Base-by-base conservation (phyloP, 2,113 vertebrate genomes). In the Aix galericulata region DNA sequence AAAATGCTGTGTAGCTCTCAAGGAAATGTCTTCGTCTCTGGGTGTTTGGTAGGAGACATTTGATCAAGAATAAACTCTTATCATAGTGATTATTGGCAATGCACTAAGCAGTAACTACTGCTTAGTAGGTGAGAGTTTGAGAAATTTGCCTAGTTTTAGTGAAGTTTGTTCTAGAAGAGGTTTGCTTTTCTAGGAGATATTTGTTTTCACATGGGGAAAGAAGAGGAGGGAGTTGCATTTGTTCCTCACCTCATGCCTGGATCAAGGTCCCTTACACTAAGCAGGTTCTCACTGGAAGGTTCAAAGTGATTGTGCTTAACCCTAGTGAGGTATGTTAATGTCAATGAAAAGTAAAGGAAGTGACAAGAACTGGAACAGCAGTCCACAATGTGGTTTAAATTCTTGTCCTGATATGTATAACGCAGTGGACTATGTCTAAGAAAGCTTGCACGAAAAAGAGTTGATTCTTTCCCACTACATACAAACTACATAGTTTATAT, bases 291-390 rank as follows among this genome's bases (percentile, higher is more conserved):
- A 3, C 14, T 27, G 4, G 42, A 58, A 69, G 13, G 21, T 50
- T 76, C 38, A 80, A 12, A 79, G 16, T 22, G 13, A 23, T 21
- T 64, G 8, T 40, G 27, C 21, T 11, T 6, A 79, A 1, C n/a
- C 12, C 2, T 26, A 6, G 20, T 0, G 4, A 72, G 53, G 5
- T 18, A 14, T 0, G 27, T 7, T 38, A 5, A 17, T 9, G 1
- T 15, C 21, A 42, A 5, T 40, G 40, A 40, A 36, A 74, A 59
- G 27, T 29, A 46, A 64, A 71, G 26, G 18, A 44, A 31, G 8
- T 46, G 42, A 23, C 7, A 55, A 50, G n/a, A n/a, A 50, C 16
- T 36, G 42, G 12, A 60, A 55, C 14, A 64, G 31, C n/a, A 60
- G 67, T 63, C 32, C 27, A 74, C 73, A 79, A 40, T 17, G 14